Evolutionary conservation across 2,797 vertebrate species (phyloP).

Genomic region (Mus minutoides): DNA sequence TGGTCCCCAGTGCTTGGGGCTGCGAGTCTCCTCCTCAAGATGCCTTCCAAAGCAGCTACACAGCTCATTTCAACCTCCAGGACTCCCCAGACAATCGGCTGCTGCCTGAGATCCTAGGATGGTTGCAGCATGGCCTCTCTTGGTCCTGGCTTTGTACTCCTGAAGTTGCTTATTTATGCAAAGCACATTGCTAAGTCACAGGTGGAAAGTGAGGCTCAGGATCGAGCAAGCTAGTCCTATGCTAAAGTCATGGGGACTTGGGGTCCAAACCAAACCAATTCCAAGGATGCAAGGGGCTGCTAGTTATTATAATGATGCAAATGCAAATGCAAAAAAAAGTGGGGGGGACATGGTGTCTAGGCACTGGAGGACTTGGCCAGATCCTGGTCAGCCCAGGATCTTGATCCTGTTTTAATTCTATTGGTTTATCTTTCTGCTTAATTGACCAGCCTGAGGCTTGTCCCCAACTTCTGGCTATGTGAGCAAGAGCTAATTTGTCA

Average conservation of each 20-base stretch:
- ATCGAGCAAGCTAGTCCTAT: background rate
- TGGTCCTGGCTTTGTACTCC: background rate
- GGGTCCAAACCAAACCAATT: background rate
- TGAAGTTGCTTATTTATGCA: background rate
- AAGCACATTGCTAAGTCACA: background rate
- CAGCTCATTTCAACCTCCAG: background rate
- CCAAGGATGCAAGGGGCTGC: background rate
- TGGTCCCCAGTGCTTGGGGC: background rate
- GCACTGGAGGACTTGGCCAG: background rate
- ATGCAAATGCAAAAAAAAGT: background rate
- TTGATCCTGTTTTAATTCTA: background rate
- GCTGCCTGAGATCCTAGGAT: background rate
- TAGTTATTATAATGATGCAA: background rate
- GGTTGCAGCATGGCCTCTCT: background rate
- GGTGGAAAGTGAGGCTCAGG: background rate
- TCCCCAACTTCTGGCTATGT: background rate
- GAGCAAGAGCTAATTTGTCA: background rate
- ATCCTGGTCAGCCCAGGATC: background rate
- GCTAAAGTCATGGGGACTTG: background rate
- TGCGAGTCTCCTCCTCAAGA: fast-evolving
- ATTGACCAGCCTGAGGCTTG: background rate
- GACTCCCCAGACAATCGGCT: background rate
- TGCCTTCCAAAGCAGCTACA: background rate
- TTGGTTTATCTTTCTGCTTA: background rate
- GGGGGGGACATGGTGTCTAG: background rate